phyloP scores from a whole-genome alignment of 2,888 invertebrate species.

The Dinocampus coccinellae region DNA sequence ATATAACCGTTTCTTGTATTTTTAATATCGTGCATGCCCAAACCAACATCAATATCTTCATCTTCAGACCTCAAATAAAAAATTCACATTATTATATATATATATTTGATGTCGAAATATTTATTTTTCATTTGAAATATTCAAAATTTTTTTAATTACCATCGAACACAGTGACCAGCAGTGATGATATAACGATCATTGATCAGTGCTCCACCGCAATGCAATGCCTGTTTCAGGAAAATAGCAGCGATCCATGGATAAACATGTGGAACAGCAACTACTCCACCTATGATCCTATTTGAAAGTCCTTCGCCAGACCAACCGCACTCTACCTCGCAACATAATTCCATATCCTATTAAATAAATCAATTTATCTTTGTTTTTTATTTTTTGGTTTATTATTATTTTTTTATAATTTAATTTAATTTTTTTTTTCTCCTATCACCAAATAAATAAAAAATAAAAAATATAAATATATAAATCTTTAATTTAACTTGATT shows the following conservation, averaged over 20 bases:
- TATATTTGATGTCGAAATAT: no score
- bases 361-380: neutral
- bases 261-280: conserved; percentile 70
- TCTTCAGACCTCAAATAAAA: conserved; percentile 21
- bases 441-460: no score
- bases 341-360: neutral
- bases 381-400: neutral
- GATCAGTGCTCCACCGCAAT: conserved; percentile 73
- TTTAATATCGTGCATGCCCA: conserved; percentile 71
- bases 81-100: no score
- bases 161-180: conserved; percentile 74
- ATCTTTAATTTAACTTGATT: conserved; percentile 2
- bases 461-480: no score
- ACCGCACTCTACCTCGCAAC: conserved; percentile 60
- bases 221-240: conserved; percentile 68
- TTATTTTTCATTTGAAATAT: neutral
- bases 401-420: neutral
- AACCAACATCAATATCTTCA: conserved; percentile 64
- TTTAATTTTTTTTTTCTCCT: conserved; percentile 11
- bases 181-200: conserved; percentile 73
- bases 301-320: conserved; percentile 48
- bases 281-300: conserved; percentile 73
- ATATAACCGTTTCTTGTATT: conserved; percentile 65
- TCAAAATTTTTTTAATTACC: conserved; percentile 64
- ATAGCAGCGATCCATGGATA: conserved; percentile 74